Percentiles rank a stretch among this genome's conserved stretches.
These are phyloP conservation scores for Siphamia tubifer DNA, from an alignment of 2,113 vertebrate species.

Conservation along the genomic window DNA sequence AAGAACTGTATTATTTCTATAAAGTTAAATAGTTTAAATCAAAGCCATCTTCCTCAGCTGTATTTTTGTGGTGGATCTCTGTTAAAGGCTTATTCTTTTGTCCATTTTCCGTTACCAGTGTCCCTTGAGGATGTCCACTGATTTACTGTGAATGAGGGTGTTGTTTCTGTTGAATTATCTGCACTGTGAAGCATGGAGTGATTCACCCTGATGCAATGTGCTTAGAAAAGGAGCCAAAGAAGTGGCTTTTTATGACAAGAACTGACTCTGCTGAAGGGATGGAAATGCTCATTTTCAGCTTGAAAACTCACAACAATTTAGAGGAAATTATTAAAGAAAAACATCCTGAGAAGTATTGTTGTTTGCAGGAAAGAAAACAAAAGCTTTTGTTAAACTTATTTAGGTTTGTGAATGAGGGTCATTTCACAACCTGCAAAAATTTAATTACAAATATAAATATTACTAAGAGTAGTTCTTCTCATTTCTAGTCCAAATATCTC, in stretches of 20 bases:
- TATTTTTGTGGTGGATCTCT: conserved; percentile 4
- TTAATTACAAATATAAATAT: too few relatives aligned
- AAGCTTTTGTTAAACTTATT: background rate
- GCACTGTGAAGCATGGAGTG: conserved; percentile 56
- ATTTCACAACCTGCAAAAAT: too few relatives aligned
- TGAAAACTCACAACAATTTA: too few relatives aligned
- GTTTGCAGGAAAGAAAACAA: background rate
- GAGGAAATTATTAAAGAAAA: background rate
- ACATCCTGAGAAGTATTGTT: background rate
- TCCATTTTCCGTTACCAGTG: conserved; percentile 12
- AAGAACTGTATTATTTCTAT: background rate
- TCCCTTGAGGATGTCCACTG: conserved; percentile 26
- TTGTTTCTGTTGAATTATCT: conserved; percentile 48
- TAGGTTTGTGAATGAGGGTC: background rate
- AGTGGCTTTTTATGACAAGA: background rate
- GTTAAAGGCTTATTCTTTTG: conserved; percentile 10
- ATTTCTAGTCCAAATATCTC: too few relatives aligned
- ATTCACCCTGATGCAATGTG: conserved; percentile 59
- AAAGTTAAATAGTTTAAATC: background rate
- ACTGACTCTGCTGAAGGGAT: background rate
- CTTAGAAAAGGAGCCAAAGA: background rate
- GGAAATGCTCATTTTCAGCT: too few relatives aligned
- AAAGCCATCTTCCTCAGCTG: conserved; percentile 7
- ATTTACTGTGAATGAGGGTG: conserved; percentile 65
- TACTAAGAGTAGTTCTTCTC: too few relatives aligned